These are phyloP conservation scores for Cephus rjabovi DNA, from an alignment of 2,888 invertebrate genomes.

Conservation along the genomic window DNA sequence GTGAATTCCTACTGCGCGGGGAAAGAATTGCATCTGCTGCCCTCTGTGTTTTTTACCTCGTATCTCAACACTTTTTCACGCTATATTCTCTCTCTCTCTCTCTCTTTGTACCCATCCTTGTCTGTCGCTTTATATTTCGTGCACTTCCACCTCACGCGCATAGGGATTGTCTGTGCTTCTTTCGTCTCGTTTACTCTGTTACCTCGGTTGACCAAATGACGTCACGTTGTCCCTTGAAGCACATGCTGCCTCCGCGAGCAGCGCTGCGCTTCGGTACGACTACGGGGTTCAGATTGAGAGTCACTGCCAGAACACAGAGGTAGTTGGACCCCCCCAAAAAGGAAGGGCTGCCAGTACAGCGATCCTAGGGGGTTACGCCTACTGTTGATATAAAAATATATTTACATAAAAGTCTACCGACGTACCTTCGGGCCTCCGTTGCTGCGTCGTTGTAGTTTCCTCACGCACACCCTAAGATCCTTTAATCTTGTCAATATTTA, in stretches of 20 bases:
- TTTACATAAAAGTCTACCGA: background rate
- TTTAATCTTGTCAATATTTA: conserved; percentile 55
- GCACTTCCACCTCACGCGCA: background rate
- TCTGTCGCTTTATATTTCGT: conserved; percentile 4
- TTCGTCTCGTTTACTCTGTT: conserved; percentile 16
- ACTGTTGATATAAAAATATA: background rate
- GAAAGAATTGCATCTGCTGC: background rate
- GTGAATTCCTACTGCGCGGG: background rate
- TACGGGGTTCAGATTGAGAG: background rate
- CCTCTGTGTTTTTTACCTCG: background rate
- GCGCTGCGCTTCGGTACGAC: background rate
- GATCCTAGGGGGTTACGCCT: background rate
- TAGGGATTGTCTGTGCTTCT: background rate
- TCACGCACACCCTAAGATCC: background rate
- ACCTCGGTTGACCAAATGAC: conserved; percentile 25
- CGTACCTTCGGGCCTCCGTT: background rate
- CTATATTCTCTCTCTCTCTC: conserved; percentile 3
- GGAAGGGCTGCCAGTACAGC: background rate
- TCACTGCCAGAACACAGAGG: background rate
- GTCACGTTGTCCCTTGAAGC: background rate
- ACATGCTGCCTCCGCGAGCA: background rate
- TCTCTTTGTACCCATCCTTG: background rate
- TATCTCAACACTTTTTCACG: background rate
- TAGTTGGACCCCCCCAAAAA: background rate
- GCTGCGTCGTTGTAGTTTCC: background rate